These are phyloP conservation scores for Rhodinocichla rosea DNA, from an alignment of 2,113 vertebrate species.

Conservation along the genomic window DNA sequence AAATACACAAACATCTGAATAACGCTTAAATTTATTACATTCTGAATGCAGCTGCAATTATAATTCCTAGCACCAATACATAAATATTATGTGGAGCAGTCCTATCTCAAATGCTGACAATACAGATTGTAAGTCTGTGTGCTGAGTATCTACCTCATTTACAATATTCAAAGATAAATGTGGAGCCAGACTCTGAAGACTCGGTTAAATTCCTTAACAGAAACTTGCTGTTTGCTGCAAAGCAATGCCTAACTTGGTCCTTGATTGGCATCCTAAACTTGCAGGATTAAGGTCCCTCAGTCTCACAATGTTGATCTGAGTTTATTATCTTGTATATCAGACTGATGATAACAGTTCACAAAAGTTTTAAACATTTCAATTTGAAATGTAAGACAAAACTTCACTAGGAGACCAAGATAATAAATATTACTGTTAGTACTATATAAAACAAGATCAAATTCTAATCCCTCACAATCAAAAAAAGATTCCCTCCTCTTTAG, in stretches of 20 bases:
- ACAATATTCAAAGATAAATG: slow-evolving; percentile 2
- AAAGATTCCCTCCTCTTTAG: not conserved
- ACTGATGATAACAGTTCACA: not conserved
- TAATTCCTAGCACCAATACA: slow-evolving; percentile 41
- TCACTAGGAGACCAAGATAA: slow-evolving; percentile 33
- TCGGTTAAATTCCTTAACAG: not conserved
- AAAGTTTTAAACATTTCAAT: slow-evolving; percentile 11
- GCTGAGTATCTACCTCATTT: not conserved
- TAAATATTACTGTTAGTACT: not conserved
- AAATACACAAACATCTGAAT: slow-evolving; percentile 60
- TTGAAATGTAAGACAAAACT: slow-evolving; percentile 36
- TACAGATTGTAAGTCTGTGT: not conserved
- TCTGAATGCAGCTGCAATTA: slow-evolving; percentile 50
- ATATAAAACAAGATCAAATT: not conserved
- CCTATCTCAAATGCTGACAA: slow-evolving; percentile 26
- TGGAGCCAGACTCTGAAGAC: not conserved
- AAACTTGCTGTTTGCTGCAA: not conserved
- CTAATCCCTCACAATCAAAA: not conserved
- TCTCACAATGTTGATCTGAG: slow-evolving; percentile 13
- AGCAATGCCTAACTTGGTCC: not conserved
- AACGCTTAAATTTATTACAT: slow-evolving; percentile 37
- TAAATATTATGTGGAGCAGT: slow-evolving; percentile 26
- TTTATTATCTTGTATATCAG: not conserved
- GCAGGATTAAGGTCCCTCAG: not conserved
- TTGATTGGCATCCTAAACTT: not conserved